A percentile compares a stretch with the other conserved stretches of the same genome.
phyloP scores from a whole-genome alignment of 1,140 invertebrate genomes.

The Apis dorsata region DNA sequence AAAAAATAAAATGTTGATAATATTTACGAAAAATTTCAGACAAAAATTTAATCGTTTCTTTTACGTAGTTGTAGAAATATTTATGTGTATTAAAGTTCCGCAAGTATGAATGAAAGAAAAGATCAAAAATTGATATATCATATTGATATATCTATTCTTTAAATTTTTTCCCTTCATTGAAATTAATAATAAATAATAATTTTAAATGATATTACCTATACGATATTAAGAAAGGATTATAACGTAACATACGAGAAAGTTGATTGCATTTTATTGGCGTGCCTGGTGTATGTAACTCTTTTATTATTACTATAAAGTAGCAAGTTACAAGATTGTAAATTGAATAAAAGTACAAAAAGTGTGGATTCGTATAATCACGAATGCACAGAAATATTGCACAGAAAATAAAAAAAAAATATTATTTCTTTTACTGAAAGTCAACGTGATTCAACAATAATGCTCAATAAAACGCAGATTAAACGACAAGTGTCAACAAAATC shows the following conservation, averaged over 20 bases:
- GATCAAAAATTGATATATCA: neutral
- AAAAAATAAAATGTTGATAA: constrained; percentile 12
- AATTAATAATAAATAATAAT: neutral
- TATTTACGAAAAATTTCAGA: neutral
- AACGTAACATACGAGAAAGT: neutral
- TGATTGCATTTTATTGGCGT: neutral
- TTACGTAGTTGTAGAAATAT: constrained; percentile 20
- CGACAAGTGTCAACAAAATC: neutral
- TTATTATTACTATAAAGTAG: neutral
- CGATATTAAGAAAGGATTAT: neutral
- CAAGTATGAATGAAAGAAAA: neutral
- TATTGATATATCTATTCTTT: neutral
- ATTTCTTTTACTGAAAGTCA: neutral
- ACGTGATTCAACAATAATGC: neutral
- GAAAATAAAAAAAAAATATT: neutral
- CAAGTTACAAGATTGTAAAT: neutral
- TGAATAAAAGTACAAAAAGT: neutral
- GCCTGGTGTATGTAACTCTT: neutral
- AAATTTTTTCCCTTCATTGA: neutral
- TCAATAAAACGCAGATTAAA: neutral
- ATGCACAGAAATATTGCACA: neutral
- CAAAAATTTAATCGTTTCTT: constrained; percentile 16
- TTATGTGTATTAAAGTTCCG: neutral
- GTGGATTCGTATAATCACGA: no score
- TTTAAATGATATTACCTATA: neutral